Percentiles rank a stretch among this genome's conserved stretches.
These are phyloP conservation scores for Chaenocephalus aceratus DNA, from an alignment of 2,113 vertebrate species.

Conservation along the genomic window DNA sequence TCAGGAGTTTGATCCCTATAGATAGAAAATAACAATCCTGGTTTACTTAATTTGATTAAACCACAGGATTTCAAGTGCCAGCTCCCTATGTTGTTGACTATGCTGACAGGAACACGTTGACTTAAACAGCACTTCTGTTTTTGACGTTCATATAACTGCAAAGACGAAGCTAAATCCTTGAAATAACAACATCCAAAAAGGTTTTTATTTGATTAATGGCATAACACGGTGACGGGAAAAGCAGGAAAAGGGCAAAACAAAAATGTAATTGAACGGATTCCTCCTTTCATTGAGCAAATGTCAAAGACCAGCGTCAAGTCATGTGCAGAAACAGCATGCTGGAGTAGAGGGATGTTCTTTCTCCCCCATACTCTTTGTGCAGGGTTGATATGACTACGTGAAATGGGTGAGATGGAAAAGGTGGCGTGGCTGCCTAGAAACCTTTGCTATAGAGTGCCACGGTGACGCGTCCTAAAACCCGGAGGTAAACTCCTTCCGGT, in stretches of 20 bases:
- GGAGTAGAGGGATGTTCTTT: slow-evolving; percentile 10
- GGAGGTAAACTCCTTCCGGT: too few relatives aligned
- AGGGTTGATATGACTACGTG: slow-evolving; percentile 68
- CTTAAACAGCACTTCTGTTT: slow-evolving; percentile 3
- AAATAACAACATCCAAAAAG: slow-evolving; percentile 1
- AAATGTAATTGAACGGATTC: slow-evolving; percentile 54
- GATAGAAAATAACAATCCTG: background rate
- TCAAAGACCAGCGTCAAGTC: slow-evolving; percentile 66
- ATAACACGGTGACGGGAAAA: background rate
- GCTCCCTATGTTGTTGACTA: slow-evolving; percentile 2
- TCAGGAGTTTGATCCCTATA: background rate
- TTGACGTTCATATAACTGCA: background rate
- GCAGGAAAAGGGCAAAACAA: slow-evolving; percentile 31
- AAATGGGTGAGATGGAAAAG: slow-evolving; percentile 77
- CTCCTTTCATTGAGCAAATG: slow-evolving; percentile 68
- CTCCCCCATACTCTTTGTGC: slow-evolving; percentile 63
- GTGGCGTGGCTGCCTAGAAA: slow-evolving; percentile 68
- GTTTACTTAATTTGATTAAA: background rate
- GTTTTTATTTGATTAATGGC: slow-evolving; percentile 1
- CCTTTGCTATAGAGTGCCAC: slow-evolving; percentile 61
- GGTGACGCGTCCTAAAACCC: too few relatives aligned
- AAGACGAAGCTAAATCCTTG: slow-evolving; percentile 9
- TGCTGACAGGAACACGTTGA: background rate
- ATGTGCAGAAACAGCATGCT: slow-evolving; percentile 36
- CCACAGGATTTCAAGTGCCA: background rate